Evolutionary conservation across 1,140 invertebrate species (phyloP).

Genomic region (Ptiloglossa arizonensis): DNA sequence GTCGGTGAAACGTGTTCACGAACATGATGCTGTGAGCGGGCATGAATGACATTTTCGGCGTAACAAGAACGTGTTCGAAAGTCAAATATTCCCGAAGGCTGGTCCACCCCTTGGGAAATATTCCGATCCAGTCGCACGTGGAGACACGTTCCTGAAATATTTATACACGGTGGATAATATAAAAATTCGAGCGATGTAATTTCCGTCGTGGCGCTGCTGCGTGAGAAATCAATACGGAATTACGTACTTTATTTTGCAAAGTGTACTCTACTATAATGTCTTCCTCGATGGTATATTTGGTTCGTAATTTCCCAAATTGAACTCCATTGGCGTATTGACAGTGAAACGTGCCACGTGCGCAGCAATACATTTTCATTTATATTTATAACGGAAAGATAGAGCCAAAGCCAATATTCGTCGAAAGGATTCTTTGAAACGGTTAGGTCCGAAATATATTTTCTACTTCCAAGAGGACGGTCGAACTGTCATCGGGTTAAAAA

Average conservation of each 20-base stretch:
- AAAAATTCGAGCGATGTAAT: neutral
- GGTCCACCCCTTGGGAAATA: conserved; percentile 24
- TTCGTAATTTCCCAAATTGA: conserved; percentile 3
- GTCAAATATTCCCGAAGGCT: conserved; percentile 20
- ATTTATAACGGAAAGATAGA: neutral
- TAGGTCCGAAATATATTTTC: neutral
- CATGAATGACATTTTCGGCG: neutral
- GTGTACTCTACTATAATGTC: neutral
- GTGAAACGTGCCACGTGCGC: neutral
- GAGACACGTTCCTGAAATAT: neutral
- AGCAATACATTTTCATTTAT: conserved; percentile 36
- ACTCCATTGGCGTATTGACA: conserved; percentile 8
- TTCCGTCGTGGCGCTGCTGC: too few species aligned
- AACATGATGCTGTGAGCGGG: neutral
- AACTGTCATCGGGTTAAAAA: neutral
- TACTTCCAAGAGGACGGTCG: neutral
- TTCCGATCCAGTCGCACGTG: conserved; percentile 23
- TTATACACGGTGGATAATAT: neutral
- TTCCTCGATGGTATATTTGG: neutral
- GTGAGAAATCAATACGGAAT: too few species aligned
- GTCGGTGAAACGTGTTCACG: neutral
- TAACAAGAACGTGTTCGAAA: neutral
- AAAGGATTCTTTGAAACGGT: neutral
- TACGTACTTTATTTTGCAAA: neutral
- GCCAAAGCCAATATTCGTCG: neutral